Evolutionary conservation across 2,797 vertebrate genomes (phyloP).

Genomic region (Poeciliopsis gracilis): DNA sequence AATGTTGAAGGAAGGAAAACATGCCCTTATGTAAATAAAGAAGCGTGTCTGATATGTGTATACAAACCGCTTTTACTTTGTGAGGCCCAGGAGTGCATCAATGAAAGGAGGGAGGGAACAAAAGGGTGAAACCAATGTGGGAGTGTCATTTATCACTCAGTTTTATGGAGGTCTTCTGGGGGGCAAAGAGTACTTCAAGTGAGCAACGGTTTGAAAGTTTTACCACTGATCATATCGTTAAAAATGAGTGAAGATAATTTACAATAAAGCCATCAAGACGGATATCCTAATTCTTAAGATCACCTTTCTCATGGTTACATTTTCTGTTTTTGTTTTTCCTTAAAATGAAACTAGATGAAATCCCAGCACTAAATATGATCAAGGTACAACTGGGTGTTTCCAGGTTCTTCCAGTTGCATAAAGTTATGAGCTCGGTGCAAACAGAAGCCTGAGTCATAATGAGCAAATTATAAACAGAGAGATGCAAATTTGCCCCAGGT

Average conservation of each 20-base stretch:
- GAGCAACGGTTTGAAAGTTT: slow-evolving; percentile 36
- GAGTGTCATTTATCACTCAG: slow-evolving; percentile 53
- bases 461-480: slow-evolving; percentile 20
- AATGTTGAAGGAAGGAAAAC: slow-evolving; percentile 66
- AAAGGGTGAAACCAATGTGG: slow-evolving; percentile 43
- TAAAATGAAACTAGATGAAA: background rate
- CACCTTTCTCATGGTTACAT: background rate
- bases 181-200: slow-evolving; percentile 24
- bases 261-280: background rate
- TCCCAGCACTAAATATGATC: slow-evolving; percentile 39
- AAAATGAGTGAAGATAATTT: slow-evolving; percentile 1
- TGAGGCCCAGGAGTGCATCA: slow-evolving; percentile 33
- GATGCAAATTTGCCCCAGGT: slow-evolving; percentile 5
- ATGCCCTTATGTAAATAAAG: slow-evolving; percentile 70
- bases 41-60: slow-evolving; percentile 53
- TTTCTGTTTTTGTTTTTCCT: background rate
- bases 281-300: background rate
- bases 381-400: slow-evolving; percentile 44
- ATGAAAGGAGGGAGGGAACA: slow-evolving; percentile 23
- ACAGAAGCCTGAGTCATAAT: slow-evolving; percentile 26
- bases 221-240: background rate
- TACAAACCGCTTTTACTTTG: slow-evolving; percentile 13
- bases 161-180: slow-evolving; percentile 46
- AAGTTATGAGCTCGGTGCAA: slow-evolving; percentile 45
- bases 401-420: slow-evolving; percentile 26